Conservation (phyloP, 2,113 vertebrate genomes). For the Malurus alboscapulatus region DNA sequence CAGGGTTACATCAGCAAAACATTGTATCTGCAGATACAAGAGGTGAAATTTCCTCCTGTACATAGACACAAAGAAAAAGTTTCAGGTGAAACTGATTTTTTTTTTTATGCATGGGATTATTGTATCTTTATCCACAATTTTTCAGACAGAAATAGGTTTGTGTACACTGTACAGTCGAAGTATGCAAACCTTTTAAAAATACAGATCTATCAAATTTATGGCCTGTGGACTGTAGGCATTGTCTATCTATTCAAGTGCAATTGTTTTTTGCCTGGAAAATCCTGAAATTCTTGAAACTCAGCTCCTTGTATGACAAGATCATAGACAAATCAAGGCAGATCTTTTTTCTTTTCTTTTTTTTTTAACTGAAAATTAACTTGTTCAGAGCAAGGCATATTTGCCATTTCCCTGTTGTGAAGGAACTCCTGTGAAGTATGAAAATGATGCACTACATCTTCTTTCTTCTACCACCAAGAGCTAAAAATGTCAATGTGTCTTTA, state of each 20-base stretch:
- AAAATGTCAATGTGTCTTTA: not conserved
- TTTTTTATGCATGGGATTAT: not conserved
- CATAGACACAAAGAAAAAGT: not conserved
- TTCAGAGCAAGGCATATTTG: not conserved
- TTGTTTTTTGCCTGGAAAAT: not conserved
- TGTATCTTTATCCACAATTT: not conserved
- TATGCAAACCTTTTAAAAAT: not conserved
- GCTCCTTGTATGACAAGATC: not conserved
- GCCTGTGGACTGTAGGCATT: not conserved
- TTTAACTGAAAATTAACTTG: not conserved
- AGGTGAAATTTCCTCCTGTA: not conserved
- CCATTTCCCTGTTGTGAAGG: not conserved
- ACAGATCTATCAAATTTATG: not conserved
- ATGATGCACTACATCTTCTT: not conserved
- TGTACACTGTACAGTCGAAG: rapidly evolving
- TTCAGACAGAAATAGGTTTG: not conserved
- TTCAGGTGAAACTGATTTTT: not conserved
- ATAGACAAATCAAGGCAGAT: not conserved
- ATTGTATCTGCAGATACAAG: not conserved
- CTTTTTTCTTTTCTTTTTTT: not conserved
- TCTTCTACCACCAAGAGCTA: not conserved
- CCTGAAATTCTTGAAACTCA: not conserved
- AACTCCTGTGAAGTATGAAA: not conserved
- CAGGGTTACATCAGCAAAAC: not conserved
- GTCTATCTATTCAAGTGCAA: not conserved